These are phyloP conservation scores for Petrocephalus zakoni DNA, from an alignment of 2,113 vertebrate genomes.

Conservation along the genomic window DNA sequence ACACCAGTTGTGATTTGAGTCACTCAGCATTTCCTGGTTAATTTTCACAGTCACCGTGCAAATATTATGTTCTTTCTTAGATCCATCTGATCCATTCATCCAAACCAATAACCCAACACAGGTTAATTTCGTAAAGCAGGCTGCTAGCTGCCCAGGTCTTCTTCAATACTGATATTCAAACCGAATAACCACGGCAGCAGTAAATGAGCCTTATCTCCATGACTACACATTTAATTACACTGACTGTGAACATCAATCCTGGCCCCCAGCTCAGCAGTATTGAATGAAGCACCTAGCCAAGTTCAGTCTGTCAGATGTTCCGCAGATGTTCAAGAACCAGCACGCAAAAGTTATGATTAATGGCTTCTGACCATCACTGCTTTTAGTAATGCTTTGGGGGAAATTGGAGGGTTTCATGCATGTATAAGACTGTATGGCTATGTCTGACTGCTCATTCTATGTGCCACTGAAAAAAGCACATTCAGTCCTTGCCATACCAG, in stretches of 20 bases:
- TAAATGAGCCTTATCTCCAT: slow-evolving; percentile 55
- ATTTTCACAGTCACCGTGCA: not conserved
- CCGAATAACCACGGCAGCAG: slow-evolving; percentile 38
- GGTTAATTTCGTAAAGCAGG: slow-evolving; percentile 14
- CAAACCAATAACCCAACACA: not conserved
- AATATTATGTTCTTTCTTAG: not conserved
- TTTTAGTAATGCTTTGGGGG: not conserved
- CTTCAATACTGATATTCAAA: slow-evolving; percentile 46
- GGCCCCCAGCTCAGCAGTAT: not conserved
- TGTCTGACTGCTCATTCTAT: not conserved
- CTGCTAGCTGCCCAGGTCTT: slow-evolving; percentile 22
- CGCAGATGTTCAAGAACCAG: not conserved
- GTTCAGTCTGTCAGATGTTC: slow-evolving; percentile 20
- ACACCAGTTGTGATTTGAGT: not conserved
- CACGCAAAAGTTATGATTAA: slow-evolving; percentile 25
- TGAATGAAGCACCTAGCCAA: slow-evolving; percentile 17
- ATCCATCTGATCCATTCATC: not conserved
- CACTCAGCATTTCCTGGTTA: not conserved
- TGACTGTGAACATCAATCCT: slow-evolving; percentile 38
- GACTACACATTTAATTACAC: slow-evolving; percentile 52
- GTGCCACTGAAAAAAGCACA: not conserved
- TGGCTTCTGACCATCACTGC: not conserved
- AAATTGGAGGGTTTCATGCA: not conserved
- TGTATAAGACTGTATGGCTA: not conserved
- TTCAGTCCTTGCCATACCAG: not conserved